These are phyloP conservation scores for Campoletis sonorensis DNA, from an alignment of 1,140 invertebrate species.

Conservation along the genomic window DNA sequence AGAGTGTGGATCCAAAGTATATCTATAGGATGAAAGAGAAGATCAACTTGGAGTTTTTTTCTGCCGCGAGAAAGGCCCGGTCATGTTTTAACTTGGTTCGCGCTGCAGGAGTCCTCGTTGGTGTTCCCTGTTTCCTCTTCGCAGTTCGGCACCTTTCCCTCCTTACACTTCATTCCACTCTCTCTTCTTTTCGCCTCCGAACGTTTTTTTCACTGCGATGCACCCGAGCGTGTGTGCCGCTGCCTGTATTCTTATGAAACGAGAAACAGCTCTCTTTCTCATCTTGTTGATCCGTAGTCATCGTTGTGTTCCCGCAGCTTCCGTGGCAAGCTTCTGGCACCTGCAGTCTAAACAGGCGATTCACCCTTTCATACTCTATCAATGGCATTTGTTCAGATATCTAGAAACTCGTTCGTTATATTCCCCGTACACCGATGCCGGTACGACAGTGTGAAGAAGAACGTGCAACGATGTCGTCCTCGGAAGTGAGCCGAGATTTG, in stretches of 20 bases:
- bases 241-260: neutral
- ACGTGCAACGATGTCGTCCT: neutral
- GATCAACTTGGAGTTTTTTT: neutral
- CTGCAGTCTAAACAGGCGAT: neutral
- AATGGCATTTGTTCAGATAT: neutral
- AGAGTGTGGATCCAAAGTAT: conserved; percentile 2
- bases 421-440: neutral
- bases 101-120: conserved; percentile 59
- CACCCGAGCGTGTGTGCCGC: neutral
- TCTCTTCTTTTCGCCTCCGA: neutral
- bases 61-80: neutral
- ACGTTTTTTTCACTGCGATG: neutral
- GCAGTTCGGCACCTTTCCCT: conserved; percentile 25
- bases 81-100: conserved; percentile 62
- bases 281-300: neutral
- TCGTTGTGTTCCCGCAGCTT: neutral
- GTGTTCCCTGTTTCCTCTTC: conserved; percentile 34
- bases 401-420: neutral
- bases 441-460: neutral
- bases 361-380: neutral
- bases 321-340: neutral
- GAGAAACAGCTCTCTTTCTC: neutral
- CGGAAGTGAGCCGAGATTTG: neutral
- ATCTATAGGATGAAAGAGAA: neutral
- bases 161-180: conserved; percentile 31